Conservation (phyloP, 2,797 vertebrate species). For the Spinus pinus region DNA sequence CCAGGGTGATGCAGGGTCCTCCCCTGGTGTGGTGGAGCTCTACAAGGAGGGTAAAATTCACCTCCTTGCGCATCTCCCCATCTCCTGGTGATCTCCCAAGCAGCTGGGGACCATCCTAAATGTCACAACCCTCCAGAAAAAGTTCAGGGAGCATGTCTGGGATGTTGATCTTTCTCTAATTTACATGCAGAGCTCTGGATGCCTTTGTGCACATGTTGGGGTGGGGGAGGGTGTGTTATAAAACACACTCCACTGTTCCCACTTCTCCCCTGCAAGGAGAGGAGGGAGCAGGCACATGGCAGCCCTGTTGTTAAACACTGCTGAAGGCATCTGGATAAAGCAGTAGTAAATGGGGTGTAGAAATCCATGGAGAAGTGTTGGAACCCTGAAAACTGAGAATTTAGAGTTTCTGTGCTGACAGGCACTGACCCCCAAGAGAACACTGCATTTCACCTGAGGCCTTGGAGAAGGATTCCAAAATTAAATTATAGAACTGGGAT, state of each 20-base stretch:
- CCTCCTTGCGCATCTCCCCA: not conserved
- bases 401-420: not conserved
- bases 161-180: not conserved
- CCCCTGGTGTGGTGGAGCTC: not conserved
- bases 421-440: not conserved
- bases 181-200: not conserved
- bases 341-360: not conserved
- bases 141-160: not conserved
- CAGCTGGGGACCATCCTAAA: not conserved
- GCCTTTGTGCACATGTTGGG: accelerated
- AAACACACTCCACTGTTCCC: not conserved
- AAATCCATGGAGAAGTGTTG: not conserved
- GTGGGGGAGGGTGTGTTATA: not conserved
- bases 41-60: not conserved
- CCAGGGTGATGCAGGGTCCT: not conserved
- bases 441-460: not conserved
- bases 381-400: not conserved
- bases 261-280: not conserved
- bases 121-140: not conserved
- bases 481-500: not conserved
- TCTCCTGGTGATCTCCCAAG: not conserved
- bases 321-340: not conserved
- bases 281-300: not conserved
- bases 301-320: not conserved
- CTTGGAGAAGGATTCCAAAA: not conserved